Evolutionary conservation across 1,140 invertebrate genomes (phyloP).

Genomic region (Achroia grisella): DNA sequence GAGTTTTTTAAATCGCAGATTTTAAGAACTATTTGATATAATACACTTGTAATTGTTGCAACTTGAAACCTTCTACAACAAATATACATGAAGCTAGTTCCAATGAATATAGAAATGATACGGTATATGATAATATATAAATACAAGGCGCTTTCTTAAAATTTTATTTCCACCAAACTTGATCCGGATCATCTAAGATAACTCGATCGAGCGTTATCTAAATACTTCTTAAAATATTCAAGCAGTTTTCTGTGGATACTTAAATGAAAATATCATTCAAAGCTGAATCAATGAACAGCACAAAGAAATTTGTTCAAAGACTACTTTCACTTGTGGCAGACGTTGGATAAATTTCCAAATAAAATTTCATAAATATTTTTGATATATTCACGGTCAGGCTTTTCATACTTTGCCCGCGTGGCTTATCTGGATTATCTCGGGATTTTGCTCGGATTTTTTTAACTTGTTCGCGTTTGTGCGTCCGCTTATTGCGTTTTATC

Average conservation of each 20-base stretch:
- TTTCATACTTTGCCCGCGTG: constrained; percentile 60
- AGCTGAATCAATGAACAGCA: constrained; percentile 11
- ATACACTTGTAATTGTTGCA: no score
- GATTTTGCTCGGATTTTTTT: constrained; percentile 52
- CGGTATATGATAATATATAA: no score
- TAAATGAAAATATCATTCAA: constrained; percentile 11
- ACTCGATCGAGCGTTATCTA: not conserved
- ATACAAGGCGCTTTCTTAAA: no score
- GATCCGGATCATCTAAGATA: constrained; percentile 1
- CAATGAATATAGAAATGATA: no score
- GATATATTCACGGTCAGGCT: constrained; percentile 67
- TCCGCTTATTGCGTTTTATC: constrained; percentile 53
- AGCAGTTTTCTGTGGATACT: constrained; percentile 9
- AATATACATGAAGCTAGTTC: no score
- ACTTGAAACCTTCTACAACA: no score
- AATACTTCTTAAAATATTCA: constrained; percentile 16
- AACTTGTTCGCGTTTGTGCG: constrained; percentile 53
- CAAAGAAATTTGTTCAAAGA: constrained; percentile 30
- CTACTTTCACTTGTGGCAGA: constrained; percentile 18
- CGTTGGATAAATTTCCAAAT: constrained; percentile 46
- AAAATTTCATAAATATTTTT: constrained; percentile 61
- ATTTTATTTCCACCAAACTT: constrained; percentile 3
- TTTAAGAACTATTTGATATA: no score
- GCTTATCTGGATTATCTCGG: constrained; percentile 64
- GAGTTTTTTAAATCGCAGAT: no score